Evolutionary conservation across 1,140 invertebrate species (phyloP).

Genomic region (Andricus grossulariae): DNA sequence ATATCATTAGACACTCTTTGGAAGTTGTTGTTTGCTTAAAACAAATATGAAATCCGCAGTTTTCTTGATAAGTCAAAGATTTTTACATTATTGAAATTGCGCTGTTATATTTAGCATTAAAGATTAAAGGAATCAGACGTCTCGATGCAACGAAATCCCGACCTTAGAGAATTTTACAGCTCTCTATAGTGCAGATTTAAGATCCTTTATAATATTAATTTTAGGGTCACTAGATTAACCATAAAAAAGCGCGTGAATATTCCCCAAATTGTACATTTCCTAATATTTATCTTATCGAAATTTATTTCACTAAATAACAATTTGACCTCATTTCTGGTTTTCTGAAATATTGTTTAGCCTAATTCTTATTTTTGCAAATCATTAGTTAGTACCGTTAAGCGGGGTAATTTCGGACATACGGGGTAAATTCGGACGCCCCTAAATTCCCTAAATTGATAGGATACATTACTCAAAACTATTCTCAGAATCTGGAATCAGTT

Average conservation of each 20-base stretch:
- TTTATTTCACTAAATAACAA: too few relatives aligned
- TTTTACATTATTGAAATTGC: background rate
- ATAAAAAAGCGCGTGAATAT: background rate
- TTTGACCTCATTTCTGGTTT: background rate
- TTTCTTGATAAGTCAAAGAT: background rate
- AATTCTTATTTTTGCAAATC: too few relatives aligned
- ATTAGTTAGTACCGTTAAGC: too few relatives aligned
- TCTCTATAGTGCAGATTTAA: slow-evolving; percentile 48
- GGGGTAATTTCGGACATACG: too few relatives aligned
- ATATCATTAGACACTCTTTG: background rate
- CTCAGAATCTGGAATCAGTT: too few relatives aligned
- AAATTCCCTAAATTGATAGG: too few relatives aligned
- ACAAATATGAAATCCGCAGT: background rate
- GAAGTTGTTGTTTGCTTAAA: background rate
- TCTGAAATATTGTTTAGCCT: too few relatives aligned
- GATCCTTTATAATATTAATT: slow-evolving; percentile 34
- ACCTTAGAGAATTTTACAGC: slow-evolving; percentile 44
- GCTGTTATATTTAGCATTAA: background rate
- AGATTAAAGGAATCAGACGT: slow-evolving; percentile 38
- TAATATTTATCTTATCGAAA: slow-evolving; percentile 16
- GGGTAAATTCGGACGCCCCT: too few relatives aligned
- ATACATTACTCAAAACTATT: too few relatives aligned
- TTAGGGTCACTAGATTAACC: slow-evolving; percentile 8
- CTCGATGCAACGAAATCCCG: slow-evolving; percentile 61
- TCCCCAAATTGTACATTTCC: slow-evolving; percentile 11